A percentile compares a stretch with the other conserved stretches of the same genome.
Conservation (phyloP, 2,888 invertebrate genomes). For the Helleia helle region DNA sequence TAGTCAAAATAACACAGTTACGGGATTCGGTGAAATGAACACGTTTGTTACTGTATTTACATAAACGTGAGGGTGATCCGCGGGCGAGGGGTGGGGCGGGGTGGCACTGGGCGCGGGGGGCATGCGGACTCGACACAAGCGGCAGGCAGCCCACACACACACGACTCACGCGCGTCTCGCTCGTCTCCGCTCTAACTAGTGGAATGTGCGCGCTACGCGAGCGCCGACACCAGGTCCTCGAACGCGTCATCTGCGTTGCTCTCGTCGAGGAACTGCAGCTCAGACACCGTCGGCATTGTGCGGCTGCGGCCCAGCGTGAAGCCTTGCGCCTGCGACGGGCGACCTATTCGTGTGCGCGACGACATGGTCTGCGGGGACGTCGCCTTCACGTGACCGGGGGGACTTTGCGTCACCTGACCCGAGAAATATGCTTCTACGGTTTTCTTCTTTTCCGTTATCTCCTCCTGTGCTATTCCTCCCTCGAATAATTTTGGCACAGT, state of each 20-base stretch:
- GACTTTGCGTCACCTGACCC: conserved; percentile 31
- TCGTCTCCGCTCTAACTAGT: conserved; percentile 58
- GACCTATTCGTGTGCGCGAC: conserved; percentile 52
- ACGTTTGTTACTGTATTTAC: conserved; percentile 53
- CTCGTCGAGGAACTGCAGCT: conserved; percentile 80
- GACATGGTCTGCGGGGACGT: conserved; percentile 22
- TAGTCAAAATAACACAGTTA: conserved; percentile 69
- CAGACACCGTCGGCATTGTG: conserved; percentile 83
- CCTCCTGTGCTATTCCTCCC: conserved; percentile 81
- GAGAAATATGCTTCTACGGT: conserved; percentile 84
- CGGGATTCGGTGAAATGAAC: conserved; percentile 49
- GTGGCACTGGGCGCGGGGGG: conserved; percentile 29
- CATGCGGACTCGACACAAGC: conserved; percentile 56
- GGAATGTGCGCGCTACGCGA: conserved; percentile 63
- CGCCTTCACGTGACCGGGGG: conserved; percentile 8
- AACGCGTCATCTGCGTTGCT: conserved; percentile 91
- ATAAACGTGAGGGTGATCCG: conserved; percentile 34
- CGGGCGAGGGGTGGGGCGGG: conserved; percentile 22
- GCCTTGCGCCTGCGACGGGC: conserved; percentile 25
- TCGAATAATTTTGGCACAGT: conserved; percentile 86
- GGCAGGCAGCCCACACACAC: conserved; percentile 64
- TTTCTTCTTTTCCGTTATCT: conserved; percentile 79
- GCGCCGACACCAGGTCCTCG: conserved; percentile 85
- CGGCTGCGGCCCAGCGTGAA: conserved; percentile 80
- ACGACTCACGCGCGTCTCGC: conserved; percentile 71